These are phyloP conservation scores for Labrus mixtus DNA, from an alignment of 2,113 vertebrate genomes.

Conservation along the genomic window DNA sequence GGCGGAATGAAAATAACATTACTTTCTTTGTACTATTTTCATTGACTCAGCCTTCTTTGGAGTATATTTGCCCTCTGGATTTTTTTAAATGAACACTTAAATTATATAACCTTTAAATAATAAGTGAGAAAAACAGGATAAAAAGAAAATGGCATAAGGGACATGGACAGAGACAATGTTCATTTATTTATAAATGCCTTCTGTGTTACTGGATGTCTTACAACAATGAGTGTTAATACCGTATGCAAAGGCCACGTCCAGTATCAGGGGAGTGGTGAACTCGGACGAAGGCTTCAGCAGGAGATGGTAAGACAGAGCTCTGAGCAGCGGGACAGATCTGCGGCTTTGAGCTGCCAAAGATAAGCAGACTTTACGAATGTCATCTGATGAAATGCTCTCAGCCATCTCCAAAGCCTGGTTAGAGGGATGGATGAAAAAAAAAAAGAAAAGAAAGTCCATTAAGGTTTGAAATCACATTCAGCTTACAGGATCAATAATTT, in stretches of 20 bases:
- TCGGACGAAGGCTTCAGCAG: conserved; percentile 85
- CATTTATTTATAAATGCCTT: no score
- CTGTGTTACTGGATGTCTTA: no score
- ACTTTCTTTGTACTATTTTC: no score
- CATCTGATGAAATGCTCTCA: conserved; percentile 86
- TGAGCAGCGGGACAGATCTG: conserved; percentile 87
- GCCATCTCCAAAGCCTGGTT: conserved; percentile 90
- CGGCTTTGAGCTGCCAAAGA: conserved; percentile 85
- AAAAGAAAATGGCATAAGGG: no score
- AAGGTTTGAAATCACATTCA: not conserved
- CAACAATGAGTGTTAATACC: conserved; percentile 76
- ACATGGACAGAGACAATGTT: no score
- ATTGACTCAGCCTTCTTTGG: no score
- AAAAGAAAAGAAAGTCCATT: not conserved
- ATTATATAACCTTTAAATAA: no score
- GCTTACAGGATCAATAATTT: no score
- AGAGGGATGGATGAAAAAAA: not conserved
- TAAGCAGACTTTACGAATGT: conserved; percentile 83
- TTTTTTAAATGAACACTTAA: no score
- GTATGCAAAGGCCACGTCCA: conserved; percentile 88
- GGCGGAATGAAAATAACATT: no score
- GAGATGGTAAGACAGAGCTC: conserved; percentile 91
- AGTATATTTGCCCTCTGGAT: no score
- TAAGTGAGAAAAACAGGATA: no score
- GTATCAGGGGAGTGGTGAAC: conserved; percentile 79